Evolutionary conservation across 2,113 vertebrate species (phyloP), one percentile per base, ranked within the genome.

Genomic region (Oncorhynchus keta): DNA sequence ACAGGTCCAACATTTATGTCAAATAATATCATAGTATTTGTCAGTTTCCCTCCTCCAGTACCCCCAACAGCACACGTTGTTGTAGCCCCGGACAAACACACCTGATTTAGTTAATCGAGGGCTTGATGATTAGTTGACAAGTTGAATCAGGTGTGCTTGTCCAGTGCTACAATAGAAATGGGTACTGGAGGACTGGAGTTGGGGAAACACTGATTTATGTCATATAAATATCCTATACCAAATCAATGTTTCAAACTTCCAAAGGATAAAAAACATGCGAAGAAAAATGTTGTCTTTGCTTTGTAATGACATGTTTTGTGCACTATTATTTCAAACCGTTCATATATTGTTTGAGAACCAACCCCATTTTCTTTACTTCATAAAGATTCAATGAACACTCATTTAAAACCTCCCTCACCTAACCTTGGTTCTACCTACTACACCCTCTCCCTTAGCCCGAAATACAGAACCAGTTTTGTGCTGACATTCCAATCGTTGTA

Each of bases 161-260:
- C 39, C 39, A 45, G 39, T 9, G 39, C 8, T 11, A 45, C 39
- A 45, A 45, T 45, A 45, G 2, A 45, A 11, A 9, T 9, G 39
- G 39, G 39, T 45, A 45, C 39, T 45, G 8, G 39, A 45, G 39
- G 39, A 45, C 39, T 45, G 9, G 39, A 45, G 39, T 3, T 12
- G 39, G 39, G 39, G 39, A 45, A 45, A 45, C 39, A 45, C 55
- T 77, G 75, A 76, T 5, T 16, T 73, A 83, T 85, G 86, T 78
- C 83, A 83, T 80, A 82, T 86, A 76, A 85, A 73, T 68, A 66
- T 79, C 69, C 81, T 66, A 77, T 80, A 82, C 75, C 75, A 83
- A 83, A 75, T 9, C 1, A 49, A 80, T 51, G 51, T 70, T 80
- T 32, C 59, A 76, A 66, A 76, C 84, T 74, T 84, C 66, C 72